Evolutionary conservation across 2,888 invertebrate genomes (phyloP), one percentile per base, ranked within the genome.

Genomic region (Ormyrus labotus): DNA sequence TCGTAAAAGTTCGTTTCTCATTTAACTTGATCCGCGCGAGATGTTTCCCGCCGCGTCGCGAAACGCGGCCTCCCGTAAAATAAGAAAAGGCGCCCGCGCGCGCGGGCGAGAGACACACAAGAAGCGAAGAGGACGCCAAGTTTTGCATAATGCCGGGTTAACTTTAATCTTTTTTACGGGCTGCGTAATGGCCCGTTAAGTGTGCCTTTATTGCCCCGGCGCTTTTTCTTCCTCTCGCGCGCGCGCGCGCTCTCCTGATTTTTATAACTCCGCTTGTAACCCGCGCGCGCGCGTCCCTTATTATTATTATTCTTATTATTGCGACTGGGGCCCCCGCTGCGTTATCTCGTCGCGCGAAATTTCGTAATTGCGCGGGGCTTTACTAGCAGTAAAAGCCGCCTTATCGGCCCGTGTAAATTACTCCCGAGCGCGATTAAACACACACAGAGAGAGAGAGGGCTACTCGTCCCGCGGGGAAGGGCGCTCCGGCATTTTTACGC

Each of bases 151-250:
- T 87, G 86, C 84, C 85, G 84, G 85, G 87, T 88, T 87, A 87
- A 88, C 86, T 87, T 86, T 87, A 87, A 88, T 88, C 88, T 87
- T 86, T 87, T 88, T 88, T 88, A 88, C 84, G 86, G 85, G 83
- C 85, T 82, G 81, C 84, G 83, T 87, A 87, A 88, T 88, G 86
- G 86, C 84, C 86, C 88, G 84, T 88, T 88, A 86, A 86, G 84
- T 82, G 80, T 82, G 80, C 82, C 83, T 85, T 87, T 86, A 87
- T 80, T 80, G 65, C 74, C 50, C 13, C 47, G 61, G n/a, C 48
- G 47, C 53, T 60, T 47, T 19, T 68, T 58, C 57, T 51, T 58
- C 58, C 57, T 57, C 50, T 58, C 50, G 34, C 5, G 57, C 50
- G 5, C 58, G 10, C 3, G 50, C 11, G 11, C 50, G n/a, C 57